Evolutionary conservation across 2,888 invertebrate species (phyloP).

Genomic region (Ophion ellenae): DNA sequence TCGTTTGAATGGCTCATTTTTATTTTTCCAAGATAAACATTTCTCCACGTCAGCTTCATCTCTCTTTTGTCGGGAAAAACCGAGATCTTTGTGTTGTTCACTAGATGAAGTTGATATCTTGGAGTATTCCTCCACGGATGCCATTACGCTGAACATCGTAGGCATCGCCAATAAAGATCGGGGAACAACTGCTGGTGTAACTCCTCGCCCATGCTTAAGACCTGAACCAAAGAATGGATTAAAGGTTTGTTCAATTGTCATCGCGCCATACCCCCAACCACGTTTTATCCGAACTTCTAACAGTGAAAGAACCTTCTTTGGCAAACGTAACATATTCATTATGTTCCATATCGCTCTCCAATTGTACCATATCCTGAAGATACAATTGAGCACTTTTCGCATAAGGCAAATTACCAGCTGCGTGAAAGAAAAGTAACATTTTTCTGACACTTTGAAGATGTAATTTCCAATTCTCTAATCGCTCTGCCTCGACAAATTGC

Average conservation of each 20-base stretch:
- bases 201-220: constrained; percentile 15
- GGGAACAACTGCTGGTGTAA: constrained; percentile 54
- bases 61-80: too few relatives aligned
- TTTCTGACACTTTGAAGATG: constrained; percentile 64
- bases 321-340: constrained; percentile 53
- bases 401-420: constrained; percentile 71
- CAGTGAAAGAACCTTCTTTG: constrained; percentile 54
- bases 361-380: constrained; percentile 68
- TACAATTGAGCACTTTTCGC: constrained; percentile 69
- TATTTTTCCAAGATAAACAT: constrained; percentile 65
- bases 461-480: constrained; percentile 65
- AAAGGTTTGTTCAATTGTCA: constrained; percentile 54
- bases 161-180: constrained; percentile 51
- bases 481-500: constrained; percentile 71
- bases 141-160: constrained; percentile 48
- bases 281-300: constrained; percentile 53
- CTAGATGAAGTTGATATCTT: constrained; percentile 38
- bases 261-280: constrained; percentile 60
- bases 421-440: constrained; percentile 68
- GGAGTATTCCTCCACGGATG: constrained; percentile 55
- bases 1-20: constrained; percentile 67
- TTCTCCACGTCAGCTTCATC: constrained; percentile 66
- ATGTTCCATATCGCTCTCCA: constrained; percentile 18
- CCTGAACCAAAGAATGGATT: constrained; percentile 68
- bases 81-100: constrained; percentile 62